Base-by-base conservation (phyloP, 2,888 invertebrate species). In the Phania funesta region DNA sequence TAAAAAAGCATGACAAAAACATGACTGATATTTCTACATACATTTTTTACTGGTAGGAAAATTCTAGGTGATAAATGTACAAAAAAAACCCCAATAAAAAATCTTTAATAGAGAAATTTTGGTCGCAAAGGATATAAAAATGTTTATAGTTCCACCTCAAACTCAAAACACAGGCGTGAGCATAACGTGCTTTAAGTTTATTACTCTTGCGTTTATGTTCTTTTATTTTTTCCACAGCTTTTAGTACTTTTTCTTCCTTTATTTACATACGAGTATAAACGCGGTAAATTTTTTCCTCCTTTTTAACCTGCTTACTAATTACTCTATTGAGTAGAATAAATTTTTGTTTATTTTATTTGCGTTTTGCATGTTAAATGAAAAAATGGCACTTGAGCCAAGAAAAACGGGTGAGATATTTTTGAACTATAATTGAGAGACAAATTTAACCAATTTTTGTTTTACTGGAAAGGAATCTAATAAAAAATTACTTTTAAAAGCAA, bases 241-340 rank as follows among this genome's bases (percentile, higher is more conserved):
- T 60, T 32, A 7, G 16, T 16, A 16, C 4, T 44, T 13, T 41
- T 26, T 35, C 24, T 71, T 11, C 9, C 26, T 38, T 60, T 71
- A 71, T 81, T 81, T 71, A 60, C 71, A 76, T 80, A n/a, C n/a
- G n/a, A n/a, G n/a, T n/a, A 71, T 60, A 71, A 76, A 67, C 22
- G 52, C 38, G 65, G 65, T 80, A 50, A 29, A 44, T 64, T 18
- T 29, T 50, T 20, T 24, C 32, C 22, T 44, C 41, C 50, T 22
- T 3, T 41, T 58, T 24, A 35, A n/a, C 26, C 29, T 29, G 4
- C 38, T 46, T 32, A 48, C 20, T 62, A 68, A 74, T 46, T 65
- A 20, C 16, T 48, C 16, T 29, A 44, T 64, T 64, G 32, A 58
- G 52, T 50, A 44, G n/a, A 46, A 62, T 64, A 67, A 24, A 32